These are phyloP conservation scores for Anthopleura sola DNA, from an alignment of 64 coral and sea anemone genomes.

Conservation along the genomic window DNA sequence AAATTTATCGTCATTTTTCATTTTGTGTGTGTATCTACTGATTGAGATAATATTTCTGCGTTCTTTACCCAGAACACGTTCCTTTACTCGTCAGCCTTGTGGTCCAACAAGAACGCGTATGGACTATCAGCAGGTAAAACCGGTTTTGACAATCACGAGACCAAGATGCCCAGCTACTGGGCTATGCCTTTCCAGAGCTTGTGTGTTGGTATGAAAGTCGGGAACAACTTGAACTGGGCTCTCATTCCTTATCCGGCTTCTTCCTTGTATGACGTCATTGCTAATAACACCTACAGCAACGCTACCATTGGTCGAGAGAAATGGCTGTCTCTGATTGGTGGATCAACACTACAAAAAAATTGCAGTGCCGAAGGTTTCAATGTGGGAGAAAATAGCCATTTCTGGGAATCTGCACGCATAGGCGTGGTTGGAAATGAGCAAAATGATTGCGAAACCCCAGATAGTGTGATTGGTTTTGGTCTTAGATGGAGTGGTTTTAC, in stretches of 20 bases:
- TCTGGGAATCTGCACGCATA: no score
- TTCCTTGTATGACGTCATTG: slow-evolving; percentile 46
- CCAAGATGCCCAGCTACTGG: slow-evolving; percentile 73
- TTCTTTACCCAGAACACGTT: slow-evolving; percentile 43
- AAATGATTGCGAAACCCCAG: neutral
- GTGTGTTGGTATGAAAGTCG: slow-evolving; percentile 57
- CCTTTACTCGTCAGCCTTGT: slow-evolving; percentile 14
- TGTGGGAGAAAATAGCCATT: no score
- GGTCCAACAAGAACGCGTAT: slow-evolving; percentile 63
- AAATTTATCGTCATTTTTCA: neutral
- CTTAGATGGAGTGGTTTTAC: neutral
- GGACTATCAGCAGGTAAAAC: slow-evolving; percentile 29
- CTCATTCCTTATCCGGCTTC: neutral
- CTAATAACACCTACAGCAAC: neutral
- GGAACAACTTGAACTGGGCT: slow-evolving; percentile 18
- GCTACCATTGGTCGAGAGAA: neutral
- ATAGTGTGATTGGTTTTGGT: slow-evolving; percentile 18
- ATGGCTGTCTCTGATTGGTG: slow-evolving; percentile 55
- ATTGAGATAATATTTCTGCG: no score
- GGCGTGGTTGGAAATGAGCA: no score
- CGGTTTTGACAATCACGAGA: slow-evolving; percentile 58
- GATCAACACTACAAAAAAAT: slow-evolving; percentile 19
- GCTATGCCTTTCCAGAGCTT: slow-evolving; percentile 57
- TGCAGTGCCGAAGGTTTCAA: slow-evolving; percentile 10
- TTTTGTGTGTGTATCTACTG: no score